Evolutionary conservation across 2,113 vertebrate genomes (phyloP).

Genomic region (Pituophis catenifer): DNA sequence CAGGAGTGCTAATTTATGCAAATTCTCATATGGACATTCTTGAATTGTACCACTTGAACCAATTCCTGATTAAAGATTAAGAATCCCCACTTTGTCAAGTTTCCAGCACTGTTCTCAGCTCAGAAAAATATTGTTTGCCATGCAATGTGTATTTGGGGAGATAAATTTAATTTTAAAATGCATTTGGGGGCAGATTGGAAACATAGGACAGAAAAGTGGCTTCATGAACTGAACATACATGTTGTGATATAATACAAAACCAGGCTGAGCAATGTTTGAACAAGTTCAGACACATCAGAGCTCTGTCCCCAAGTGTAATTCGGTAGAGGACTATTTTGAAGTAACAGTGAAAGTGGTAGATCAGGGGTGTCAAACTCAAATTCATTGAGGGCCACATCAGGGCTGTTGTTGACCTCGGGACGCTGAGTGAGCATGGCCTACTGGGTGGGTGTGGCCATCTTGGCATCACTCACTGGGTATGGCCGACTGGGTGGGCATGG

Average conservation of each 20-base stretch:
- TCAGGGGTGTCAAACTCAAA: not conserved
- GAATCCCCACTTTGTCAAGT: not conserved
- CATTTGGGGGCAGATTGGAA: not conserved
- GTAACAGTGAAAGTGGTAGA: not conserved
- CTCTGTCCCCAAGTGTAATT: not conserved
- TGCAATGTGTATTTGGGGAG: not conserved
- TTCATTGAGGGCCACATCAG: no score
- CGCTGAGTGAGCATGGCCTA: no score
- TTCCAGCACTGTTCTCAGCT: not conserved
- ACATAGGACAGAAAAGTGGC: not conserved
- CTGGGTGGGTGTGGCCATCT: no score
- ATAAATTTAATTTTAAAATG: not conserved
- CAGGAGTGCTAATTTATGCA: not conserved
- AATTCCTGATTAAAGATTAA: not conserved
- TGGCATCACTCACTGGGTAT: no score
- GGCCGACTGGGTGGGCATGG: no score
- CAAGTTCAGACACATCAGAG: not conserved
- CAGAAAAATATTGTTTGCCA: not conserved
- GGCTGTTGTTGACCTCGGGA: no score
- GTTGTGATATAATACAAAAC: not conserved
- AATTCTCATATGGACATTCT: not conserved
- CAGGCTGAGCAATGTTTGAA: not conserved
- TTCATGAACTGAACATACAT: not conserved
- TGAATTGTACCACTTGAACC: not conserved
- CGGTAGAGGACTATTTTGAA: not conserved